Conservation (phyloP, 1,140 invertebrate species). For the Papilio polytes region DNA sequence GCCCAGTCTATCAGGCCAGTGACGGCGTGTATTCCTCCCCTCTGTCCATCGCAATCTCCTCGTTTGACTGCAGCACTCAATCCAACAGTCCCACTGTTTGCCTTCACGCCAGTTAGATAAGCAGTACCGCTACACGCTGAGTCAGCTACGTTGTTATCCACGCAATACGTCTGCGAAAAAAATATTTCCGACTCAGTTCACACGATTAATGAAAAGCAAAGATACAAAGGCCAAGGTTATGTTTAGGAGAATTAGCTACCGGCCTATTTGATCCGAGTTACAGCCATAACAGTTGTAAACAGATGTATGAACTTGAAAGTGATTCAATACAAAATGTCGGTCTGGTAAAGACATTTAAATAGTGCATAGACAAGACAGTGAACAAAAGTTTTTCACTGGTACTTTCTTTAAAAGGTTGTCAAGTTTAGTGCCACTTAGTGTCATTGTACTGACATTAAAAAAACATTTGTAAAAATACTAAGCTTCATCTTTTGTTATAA, state of each 20-base stretch:
- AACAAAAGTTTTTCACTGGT: no score
- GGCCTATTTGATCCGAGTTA: neutral
- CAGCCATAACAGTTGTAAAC: neutral
- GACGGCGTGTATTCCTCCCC: slow-evolving; percentile 84
- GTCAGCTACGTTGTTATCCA: slow-evolving; percentile 91
- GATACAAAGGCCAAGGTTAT: slow-evolving; percentile 30
- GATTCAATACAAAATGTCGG: no score
- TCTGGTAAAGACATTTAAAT: no score
- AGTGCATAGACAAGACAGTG: no score
- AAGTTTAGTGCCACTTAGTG: no score
- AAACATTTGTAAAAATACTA: no score
- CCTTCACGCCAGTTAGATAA: slow-evolving; percentile 93
- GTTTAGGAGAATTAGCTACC: neutral
- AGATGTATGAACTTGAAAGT: neutral
- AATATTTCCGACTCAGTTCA: neutral
- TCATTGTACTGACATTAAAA: no score
- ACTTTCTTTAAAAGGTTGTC: no score
- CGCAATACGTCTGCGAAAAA: slow-evolving; percentile 89
- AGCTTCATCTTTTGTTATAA: no score
- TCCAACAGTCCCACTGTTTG: slow-evolving; percentile 90
- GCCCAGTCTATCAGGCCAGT: slow-evolving; percentile 90
- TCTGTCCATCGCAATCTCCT: slow-evolving; percentile 85
- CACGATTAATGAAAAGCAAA: neutral
- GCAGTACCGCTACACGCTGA: slow-evolving; percentile 93
- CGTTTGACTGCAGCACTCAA: slow-evolving; percentile 87